Evolutionary conservation across 2,888 invertebrate species (phyloP).

Genomic region (Deilephila elpenor): DNA sequence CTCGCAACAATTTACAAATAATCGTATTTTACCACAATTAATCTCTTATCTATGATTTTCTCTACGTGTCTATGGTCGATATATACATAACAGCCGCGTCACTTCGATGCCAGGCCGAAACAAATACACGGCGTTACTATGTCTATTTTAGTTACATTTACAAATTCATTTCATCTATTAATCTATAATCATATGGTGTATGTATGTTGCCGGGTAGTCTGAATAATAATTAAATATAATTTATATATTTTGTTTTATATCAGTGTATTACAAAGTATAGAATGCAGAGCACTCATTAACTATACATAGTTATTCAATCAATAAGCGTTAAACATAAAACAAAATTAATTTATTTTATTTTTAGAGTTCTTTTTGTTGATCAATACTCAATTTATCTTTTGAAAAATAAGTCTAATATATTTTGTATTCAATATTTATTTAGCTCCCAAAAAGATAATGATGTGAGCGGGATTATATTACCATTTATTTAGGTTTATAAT

Average conservation of each 20-base stretch:
- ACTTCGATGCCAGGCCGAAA: not conserved
- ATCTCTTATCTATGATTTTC: not conserved
- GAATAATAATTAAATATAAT: not conserved
- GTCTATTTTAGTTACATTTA: not conserved
- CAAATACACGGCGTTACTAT: not conserved
- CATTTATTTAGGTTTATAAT: no score
- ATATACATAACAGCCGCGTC: slow-evolving; percentile 17
- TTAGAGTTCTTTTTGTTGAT: no score
- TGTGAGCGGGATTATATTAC: no score
- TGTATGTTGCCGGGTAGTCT: not conserved
- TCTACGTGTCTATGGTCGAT: slow-evolving; percentile 14
- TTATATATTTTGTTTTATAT: not conserved
- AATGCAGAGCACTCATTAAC: no score
- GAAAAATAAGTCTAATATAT: no score
- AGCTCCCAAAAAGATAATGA: no score
- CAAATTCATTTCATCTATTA: slow-evolving; percentile 11
- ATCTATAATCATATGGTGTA: not conserved
- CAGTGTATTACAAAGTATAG: no score
- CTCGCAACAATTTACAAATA: slow-evolving; percentile 21
- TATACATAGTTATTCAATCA: no score
- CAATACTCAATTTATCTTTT: no score
- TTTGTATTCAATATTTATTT: no score
- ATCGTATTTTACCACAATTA: slow-evolving; percentile 1
- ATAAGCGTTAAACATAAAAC: no score
- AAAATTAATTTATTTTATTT: no score